Percentiles rank a stretch among this genome's conserved stretches.
Conservation (phyloP, 1,140 invertebrate genomes). For the Rhynchophorus ferrugineus region DNA sequence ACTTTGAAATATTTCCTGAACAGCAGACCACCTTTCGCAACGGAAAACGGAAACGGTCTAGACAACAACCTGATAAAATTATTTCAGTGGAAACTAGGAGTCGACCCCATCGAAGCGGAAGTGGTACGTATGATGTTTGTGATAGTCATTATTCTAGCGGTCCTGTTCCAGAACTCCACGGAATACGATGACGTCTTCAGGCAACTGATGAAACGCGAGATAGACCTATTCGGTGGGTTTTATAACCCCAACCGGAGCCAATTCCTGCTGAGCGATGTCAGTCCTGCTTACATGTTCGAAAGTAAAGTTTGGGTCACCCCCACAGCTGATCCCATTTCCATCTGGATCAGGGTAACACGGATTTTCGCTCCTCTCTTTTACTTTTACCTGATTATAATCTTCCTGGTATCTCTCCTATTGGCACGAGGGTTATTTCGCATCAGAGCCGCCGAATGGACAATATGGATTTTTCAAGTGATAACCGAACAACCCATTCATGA, state of each 20-base stretch:
- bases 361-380: neutral
- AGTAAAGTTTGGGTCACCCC: neutral
- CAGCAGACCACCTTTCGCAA: constrained; percentile 4
- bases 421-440: neutral
- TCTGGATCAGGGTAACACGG: neutral
- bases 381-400: neutral
- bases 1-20: constrained; percentile 5
- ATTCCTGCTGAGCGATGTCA: neutral
- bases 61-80: constrained; percentile 11
- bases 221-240: neutral
- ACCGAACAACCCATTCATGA: neutral
- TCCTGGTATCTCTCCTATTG: neutral
- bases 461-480: neutral
- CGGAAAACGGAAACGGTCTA: neutral
- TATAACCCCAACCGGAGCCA: neutral
- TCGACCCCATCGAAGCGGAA: no score
- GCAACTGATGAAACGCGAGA: neutral
- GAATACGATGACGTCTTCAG: neutral
- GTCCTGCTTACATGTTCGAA: neutral
- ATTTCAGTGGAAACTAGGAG: neutral
- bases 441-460: neutral
- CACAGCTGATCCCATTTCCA: neutral
- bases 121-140: no score
- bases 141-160: no score
- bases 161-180: neutral